Conservation (phyloP, 23 tunicate genomes). For the Phallusia fumigata region DNA sequence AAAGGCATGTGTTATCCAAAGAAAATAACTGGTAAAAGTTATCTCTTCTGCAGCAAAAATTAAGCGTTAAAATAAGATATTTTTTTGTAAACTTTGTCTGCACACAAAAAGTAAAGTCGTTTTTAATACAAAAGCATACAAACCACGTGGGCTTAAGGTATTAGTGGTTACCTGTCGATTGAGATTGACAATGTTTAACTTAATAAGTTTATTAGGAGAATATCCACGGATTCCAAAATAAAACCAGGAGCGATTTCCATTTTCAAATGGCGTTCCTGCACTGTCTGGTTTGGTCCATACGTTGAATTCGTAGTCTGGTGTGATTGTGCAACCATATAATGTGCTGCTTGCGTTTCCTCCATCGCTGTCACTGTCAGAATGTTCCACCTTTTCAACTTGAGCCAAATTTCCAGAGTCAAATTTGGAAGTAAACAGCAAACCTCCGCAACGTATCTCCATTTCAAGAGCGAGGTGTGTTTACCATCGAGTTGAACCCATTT, state of each 20-base stretch:
- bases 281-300: conserved; percentile 92
- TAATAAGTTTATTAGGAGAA: conserved; percentile 53
- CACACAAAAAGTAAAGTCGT: no score
- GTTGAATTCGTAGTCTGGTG: conserved; percentile 91
- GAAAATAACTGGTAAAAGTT: no score
- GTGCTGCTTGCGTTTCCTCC: conserved; percentile 24
- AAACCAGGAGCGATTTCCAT: conserved; percentile 98
- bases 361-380: conserved; percentile 77
- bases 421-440: conserved; percentile 85
- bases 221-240: conserved; percentile 83
- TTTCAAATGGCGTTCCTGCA: conserved; percentile 84
- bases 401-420: conserved; percentile 99
- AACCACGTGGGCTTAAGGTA: no score
- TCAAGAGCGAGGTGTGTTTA: background rate
- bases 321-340: conserved; percentile 58
- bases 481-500: no score
- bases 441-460: conserved; percentile 87
- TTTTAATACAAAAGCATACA: no score
- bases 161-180: conserved; percentile 60
- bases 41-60: no score
- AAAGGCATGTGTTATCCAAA: no score
- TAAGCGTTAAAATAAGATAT: no score
- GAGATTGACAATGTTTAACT: conserved; percentile 75
- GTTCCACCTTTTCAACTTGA: conserved; percentile 76
- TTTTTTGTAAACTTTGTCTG: no score